Base-by-base conservation (phyloP, 1,140 invertebrate genomes). In the Drosophila cardini region DNA sequence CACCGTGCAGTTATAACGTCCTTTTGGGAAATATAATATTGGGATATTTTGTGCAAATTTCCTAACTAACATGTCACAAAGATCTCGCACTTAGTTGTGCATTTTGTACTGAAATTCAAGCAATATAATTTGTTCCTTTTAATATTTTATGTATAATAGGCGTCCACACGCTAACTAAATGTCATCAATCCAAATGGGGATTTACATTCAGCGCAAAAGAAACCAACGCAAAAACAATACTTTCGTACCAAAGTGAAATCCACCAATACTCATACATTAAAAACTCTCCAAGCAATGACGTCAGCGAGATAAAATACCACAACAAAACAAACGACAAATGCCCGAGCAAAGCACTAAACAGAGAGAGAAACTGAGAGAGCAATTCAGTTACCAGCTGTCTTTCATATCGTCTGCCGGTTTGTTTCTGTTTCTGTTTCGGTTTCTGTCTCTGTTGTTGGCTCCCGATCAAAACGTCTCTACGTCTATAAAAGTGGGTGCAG, bases 331-430 rank as follows among this genome's bases (percentile, higher is more conserved):
- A 58, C 48, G 10, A 13, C 26, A 55, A 38, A 30, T n/a, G n/a
- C n/a, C 18, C 15, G 36, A 45, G 7, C 46, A 13, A 10, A 43
- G 34, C 61, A 34, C 42, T 46, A 72, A 53, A 48, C 36, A 74
- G 52, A 86, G 61, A 86, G 61, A 86, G 43, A 65, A 56, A 30
- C 56, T 34, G 21, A 77, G 76, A 75, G 60, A 69, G 68, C 57
- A 48, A 15, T 16, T 67, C 64, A 85, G 69, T 82, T 9, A 42
- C 10, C 42, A 50, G 50, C 18, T 62, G 82, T 72, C 70, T 75
- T 70, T 78, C 67, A 58, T 11, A 52, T 61, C 53, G 46, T 46
- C 11, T 30, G 83, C 58, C 64, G 45, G 81, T 53, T 61, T 18
- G 42, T 69, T 69, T 30, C 38, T 6, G 18, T 42, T 63, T n/a